Base-by-base conservation (phyloP, 1,140 invertebrate species). In the Homarus americanus region DNA sequence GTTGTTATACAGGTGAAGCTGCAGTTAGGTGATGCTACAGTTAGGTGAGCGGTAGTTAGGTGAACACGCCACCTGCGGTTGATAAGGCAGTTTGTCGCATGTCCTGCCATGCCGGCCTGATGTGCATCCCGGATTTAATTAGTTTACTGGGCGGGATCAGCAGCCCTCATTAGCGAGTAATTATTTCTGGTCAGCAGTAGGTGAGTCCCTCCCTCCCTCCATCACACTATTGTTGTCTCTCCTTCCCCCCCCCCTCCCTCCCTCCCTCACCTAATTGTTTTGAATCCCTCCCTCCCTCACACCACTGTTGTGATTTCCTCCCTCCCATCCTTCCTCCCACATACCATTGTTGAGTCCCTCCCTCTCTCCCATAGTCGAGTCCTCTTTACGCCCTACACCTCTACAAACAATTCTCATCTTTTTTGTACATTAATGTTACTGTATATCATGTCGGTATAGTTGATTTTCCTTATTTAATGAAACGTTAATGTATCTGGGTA, bases 81-180 rank as follows among this genome's bases (percentile, higher is more conserved):
- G 63, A 69, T 69, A 32, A 32, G 63, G 4, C n/a, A 0, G n/a
- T 28, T 28, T 32, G 79, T 63, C 79, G 49, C 79, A 36, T 82
- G 79, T 82, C 41, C n/a, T n/a, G n/a, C n/a, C 63, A 9, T 4
- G 5, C 63, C n/a, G 2, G 2, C 3, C 28, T 34, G 79, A 24
- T 82, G 49, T 63, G 49, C 79, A 58, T 58, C 53, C 36, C 63
- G 79, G 79, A 63, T 82, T 63, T 82, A 82, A 82, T 82, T 82
- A 82, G 79, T 82, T 53, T 63, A 28, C 38, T 34, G 79, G 79
- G 34, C 79, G 28, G 53, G 49, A 36, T 34, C 53, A 63, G 20
- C 49, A 17, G 49, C 49, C 36, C 79, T 82, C 79, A 82, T 82
- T 82, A 82, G 49, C 53, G 53, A 4, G 49, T 38, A 38, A 82